Evolutionary conservation across 2,113 vertebrate species (phyloP), one percentile per base, ranked within the genome.

Genomic region (Pica pica): DNA sequence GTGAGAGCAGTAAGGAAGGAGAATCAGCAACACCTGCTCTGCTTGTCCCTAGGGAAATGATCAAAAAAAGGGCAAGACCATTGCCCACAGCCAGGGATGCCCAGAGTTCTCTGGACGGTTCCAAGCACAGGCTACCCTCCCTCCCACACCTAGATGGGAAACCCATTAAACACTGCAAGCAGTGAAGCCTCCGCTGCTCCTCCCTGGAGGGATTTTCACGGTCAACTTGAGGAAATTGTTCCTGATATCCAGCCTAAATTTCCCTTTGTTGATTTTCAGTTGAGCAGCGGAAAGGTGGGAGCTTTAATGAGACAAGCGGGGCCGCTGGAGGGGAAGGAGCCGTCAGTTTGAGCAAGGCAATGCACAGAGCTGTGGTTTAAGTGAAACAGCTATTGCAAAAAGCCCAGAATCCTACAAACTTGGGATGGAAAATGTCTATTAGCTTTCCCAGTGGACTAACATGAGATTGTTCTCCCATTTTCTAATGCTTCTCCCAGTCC

Each of bases 231-330:
- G 94, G 93, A 95, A 93, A 91, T 94, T 95, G 89, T 86, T 92
- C 89, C 94, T 89, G 75, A 93, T 94, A 94, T 80, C 96, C 95
- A 92, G 87, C 63, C 90, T 89, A 87, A 85, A 82, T 95, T 96
- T 94, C 69, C 83, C 96, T 96, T 95, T 96, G 94, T 93, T 93
- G 87, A 89, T 92, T 83, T 96, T 96, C 96, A 82, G 74, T 57
- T 95, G 59, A 93, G 94, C 83, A 89, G 93, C 85, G 87, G 96
- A 96, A 97, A 96, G 94, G 95, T 92, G 90, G 94, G 95, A 95
- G 94, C 94, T 96, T 95, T 97, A 94, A 96, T 83, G 95, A 97
- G 96, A 83, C 94, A 92, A 95, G 86, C 1, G 73, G 89, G 94
- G 92, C 95, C 76, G 4, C 85, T 91, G 63, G 42, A 96, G 92